Conservation (phyloP, 1,140 invertebrate genomes). For the Aphelenchoides besseyi region DNA sequence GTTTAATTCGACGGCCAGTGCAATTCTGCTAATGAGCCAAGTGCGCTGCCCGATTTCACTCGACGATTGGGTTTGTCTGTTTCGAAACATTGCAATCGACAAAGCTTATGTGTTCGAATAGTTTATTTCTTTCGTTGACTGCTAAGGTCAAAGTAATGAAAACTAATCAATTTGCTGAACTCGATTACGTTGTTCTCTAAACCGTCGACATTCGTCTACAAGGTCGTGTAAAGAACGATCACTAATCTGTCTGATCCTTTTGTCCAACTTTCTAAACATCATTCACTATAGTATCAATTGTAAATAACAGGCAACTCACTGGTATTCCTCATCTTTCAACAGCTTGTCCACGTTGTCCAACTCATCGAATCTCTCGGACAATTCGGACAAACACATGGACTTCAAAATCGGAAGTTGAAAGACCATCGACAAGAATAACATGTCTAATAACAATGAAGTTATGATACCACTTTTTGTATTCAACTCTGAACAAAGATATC, state of each 20-base stretch:
- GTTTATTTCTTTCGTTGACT: too few relatives aligned
- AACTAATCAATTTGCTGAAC: constrained; percentile 35
- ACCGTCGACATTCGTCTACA: constrained; percentile 54
- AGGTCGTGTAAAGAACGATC: constrained; percentile 55
- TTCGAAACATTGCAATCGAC: too few relatives aligned
- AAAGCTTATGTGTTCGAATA: too few relatives aligned
- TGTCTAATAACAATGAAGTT: constrained; percentile 56
- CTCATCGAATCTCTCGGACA: constrained; percentile 49
- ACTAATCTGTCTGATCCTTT: constrained; percentile 52
- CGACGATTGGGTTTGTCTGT: too few relatives aligned
- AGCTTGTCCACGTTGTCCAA: constrained; percentile 49
- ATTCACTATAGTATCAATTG: constrained; percentile 9
- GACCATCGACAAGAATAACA: constrained; percentile 60
- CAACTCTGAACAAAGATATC: constrained; percentile 59
- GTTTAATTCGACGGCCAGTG: too few relatives aligned
- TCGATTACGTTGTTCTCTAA: constrained; percentile 53
- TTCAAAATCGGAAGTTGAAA: constrained; percentile 61
- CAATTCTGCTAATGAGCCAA: too few relatives aligned
- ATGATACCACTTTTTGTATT: constrained; percentile 45
- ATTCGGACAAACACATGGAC: constrained; percentile 60
- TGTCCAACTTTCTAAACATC: constrained; percentile 56
- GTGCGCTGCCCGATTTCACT: too few relatives aligned
- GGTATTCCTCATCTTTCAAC: constrained; percentile 58
- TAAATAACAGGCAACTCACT: constrained; percentile 29
- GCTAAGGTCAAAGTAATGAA: too few relatives aligned